phyloP scores from a whole-genome alignment of 2,888 invertebrate genomes.

The Caenorhabditis imperialis region DNA sequence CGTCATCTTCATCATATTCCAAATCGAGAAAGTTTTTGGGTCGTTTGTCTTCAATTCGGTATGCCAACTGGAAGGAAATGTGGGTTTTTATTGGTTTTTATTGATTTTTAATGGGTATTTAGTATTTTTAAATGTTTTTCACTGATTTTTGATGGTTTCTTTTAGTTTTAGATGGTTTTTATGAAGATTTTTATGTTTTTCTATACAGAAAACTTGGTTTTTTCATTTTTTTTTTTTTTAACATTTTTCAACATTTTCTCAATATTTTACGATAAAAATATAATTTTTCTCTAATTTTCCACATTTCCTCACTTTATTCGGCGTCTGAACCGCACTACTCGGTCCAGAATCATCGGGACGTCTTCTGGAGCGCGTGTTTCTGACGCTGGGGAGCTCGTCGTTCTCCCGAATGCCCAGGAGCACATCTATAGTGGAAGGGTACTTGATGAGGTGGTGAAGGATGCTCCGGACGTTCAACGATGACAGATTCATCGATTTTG shows the following conservation, averaged over 20 bases:
- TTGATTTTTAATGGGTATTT: too few species aligned
- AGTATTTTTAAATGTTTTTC: too few species aligned
- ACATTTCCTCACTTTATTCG: constrained; percentile 11
- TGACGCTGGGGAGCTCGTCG: constrained; percentile 25
- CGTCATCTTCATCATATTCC: constrained; percentile 51
- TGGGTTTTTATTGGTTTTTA: too few species aligned
- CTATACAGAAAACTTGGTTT: too few species aligned
- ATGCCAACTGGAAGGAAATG: constrained; percentile 14
- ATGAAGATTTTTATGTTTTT: too few species aligned
- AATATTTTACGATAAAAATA: neutral
- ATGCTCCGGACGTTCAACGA: constrained; percentile 48
- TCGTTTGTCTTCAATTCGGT: constrained; percentile 27
- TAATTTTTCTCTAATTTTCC: neutral
- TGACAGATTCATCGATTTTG: constrained; percentile 47
- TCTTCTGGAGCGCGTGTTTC: constrained; percentile 34
- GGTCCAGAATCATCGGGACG: constrained; percentile 9
- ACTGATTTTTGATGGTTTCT: too few species aligned
- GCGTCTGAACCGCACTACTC: constrained; percentile 5
- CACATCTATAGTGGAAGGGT: constrained; percentile 36
- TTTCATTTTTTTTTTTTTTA: too few species aligned
- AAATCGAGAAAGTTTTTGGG: constrained; percentile 43
- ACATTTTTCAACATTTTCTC: too few species aligned
- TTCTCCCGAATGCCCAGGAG: constrained; percentile 29
- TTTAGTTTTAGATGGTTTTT: too few species aligned
- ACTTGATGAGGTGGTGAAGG: constrained; percentile 50